Evolutionary conservation across 2,113 vertebrate genomes (phyloP), one percentile per base, ranked within the genome.

Genomic region (Craseonycteris thonglongyai): DNA sequence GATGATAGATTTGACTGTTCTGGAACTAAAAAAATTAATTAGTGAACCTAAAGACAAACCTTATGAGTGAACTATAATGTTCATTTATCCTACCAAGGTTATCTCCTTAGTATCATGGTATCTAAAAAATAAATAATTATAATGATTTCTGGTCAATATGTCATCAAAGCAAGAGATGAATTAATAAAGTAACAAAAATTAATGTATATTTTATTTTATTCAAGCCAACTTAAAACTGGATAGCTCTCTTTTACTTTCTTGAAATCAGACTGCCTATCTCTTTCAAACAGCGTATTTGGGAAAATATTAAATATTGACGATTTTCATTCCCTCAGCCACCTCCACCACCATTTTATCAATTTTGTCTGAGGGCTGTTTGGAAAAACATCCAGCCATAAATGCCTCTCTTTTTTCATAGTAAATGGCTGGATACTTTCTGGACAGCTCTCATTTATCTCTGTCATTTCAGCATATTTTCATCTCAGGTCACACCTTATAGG

Each of bases 71-170:
- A 66, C 30, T 61, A 0, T 7, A n/a, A 71, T 91, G 28, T 21
- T 79, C 19, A n/a, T 81, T 35, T 81, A 85, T 84, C 58, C 30
- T 68, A 47, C 0, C 22, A 69, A 47, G n/a, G 0, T 88, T 72
- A 86, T 63, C 21, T 47, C 47, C n/a, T 49, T 72, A 14, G 7
- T 66, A 47, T 63, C 35, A 66, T 13, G 4, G 19, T 68, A 72
- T n/a, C 45, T 92, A 42, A 88, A 81, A 82, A 92, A 56, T 58
- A 96, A 90, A 58, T 69, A 90, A 65, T 54, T 78, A 11, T 19
- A 74, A 61, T 65, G 45, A 45, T 42, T 82, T 75, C 12, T 65
- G 6, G 26, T 30, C n/a, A 75, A 1, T 40, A 38, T 65, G 4
- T 33, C 42, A 71, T 65, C 63, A 76, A 51, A 83, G n/a, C 6